Evolutionary conservation across 2,113 vertebrate genomes (phyloP).

Genomic region (Syngnathus floridae): DNA sequence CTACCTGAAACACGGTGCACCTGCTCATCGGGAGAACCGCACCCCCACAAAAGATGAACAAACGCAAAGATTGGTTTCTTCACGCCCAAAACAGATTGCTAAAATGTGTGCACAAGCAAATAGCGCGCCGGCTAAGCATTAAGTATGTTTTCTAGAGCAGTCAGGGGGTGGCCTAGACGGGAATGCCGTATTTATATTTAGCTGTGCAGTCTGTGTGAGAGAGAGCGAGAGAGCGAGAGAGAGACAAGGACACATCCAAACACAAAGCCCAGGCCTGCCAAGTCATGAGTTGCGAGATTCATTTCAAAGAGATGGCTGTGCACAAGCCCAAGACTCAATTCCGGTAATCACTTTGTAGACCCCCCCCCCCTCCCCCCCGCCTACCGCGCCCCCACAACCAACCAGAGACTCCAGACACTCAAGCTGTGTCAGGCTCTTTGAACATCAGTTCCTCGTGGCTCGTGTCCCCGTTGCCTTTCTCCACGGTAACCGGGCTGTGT

Average conservation of each 20-base stretch:
- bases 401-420: constrained; percentile 59
- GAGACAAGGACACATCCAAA: constrained; percentile 68
- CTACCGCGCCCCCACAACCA: constrained; percentile 17
- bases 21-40: constrained; percentile 41
- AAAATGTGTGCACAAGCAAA: neutral
- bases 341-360: constrained; percentile 62
- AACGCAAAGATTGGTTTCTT: neutral
- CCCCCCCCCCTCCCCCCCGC: constrained; percentile 18
- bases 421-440: constrained; percentile 70
- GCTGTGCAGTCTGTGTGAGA: constrained; percentile 41
- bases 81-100: neutral
- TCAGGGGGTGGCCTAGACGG: constrained; percentile 25
- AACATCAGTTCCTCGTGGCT: constrained; percentile 57
- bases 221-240: constrained; percentile 24
- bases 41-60: constrained; percentile 43
- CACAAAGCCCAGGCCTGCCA: constrained; percentile 67
- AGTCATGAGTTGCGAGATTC: constrained; percentile 75
- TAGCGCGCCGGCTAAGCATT: neutral
- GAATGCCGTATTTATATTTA: constrained; percentile 65
- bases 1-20: constrained; percentile 68
- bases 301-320: constrained; percentile 70
- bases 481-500: constrained; percentile 11
- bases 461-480: constrained; percentile 39
- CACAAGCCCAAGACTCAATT: constrained; percentile 72
- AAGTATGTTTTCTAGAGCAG: constrained; percentile 36